Percentiles rank a stretch among this genome's conserved stretches.
Conservation (phyloP, 2,797 vertebrate genomes). For the Gila robusta region DNA sequence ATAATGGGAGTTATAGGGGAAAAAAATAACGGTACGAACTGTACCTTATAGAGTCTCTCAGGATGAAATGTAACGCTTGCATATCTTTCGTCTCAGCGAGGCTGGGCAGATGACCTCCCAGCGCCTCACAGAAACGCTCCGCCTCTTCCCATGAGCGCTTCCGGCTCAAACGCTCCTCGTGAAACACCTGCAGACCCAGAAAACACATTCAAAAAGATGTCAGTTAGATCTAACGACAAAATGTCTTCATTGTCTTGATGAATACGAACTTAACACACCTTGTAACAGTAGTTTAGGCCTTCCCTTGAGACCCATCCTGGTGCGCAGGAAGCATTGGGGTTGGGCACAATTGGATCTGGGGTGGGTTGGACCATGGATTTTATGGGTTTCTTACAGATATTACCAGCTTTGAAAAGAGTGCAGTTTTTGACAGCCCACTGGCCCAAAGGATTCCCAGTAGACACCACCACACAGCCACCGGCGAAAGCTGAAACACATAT, state of each 20-base stretch:
- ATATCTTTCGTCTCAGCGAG: slow-evolving; percentile 84
- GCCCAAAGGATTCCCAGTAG: slow-evolving; percentile 82
- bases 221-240: neutral
- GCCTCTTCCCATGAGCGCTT: slow-evolving; percentile 95
- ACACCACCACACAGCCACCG: slow-evolving; percentile 88
- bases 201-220: slow-evolving; percentile 22
- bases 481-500: slow-evolving; percentile 71
- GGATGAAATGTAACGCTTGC: slow-evolving; percentile 79
- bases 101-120: slow-evolving; percentile 91
- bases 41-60: slow-evolving; percentile 88
- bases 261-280: slow-evolving; percentile 76
- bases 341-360: slow-evolving; percentile 71
- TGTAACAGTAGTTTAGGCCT: slow-evolving; percentile 86
- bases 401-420: slow-evolving; percentile 85
- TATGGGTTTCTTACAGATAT: slow-evolving; percentile 87
- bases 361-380: slow-evolving; percentile 67
- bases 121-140: slow-evolving; percentile 88
- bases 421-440: slow-evolving; percentile 91
- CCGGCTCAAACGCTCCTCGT: slow-evolving; percentile 86
- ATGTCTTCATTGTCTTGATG: neutral
- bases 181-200: slow-evolving; percentile 83
- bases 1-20: no score
- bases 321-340: slow-evolving; percentile 81
- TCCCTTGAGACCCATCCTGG: slow-evolving; percentile 83
- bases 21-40: neutral